Evolutionary conservation across 2,888 invertebrate species (phyloP).

Genomic region (Omphaloscelis lunosa): DNA sequence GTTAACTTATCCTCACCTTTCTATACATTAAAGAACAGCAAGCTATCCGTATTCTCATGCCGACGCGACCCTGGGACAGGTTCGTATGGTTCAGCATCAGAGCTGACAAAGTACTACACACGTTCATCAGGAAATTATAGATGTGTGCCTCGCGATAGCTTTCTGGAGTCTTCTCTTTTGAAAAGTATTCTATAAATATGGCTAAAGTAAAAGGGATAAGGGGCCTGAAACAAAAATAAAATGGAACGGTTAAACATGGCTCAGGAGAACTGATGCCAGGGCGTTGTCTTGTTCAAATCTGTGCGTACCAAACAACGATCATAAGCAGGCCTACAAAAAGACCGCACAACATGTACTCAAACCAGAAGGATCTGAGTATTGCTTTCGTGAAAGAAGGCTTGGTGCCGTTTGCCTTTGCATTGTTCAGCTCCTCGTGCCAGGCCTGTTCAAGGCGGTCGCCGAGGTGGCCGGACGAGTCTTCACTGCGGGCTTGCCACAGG

Average conservation of each 20-base stretch:
- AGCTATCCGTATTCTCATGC: conserved; percentile 94
- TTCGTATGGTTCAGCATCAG: conserved; percentile 92
- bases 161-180: conserved; percentile 86
- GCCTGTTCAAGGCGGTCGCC: conserved; percentile 91
- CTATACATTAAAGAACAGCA: conserved; percentile 95
- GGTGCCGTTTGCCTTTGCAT: conserved; percentile 77
- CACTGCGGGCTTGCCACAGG: conserved; percentile 89
- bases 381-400: conserved; percentile 89
- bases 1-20: conserved; percentile 89
- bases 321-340: conserved; percentile 74
- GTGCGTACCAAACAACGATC: conserved; percentile 52
- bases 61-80: conserved; percentile 91
- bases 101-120: conserved; percentile 90
- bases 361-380: conserved; percentile 88
- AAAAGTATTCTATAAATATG: conserved; percentile 92
- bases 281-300: not conserved
- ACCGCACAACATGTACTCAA: conserved; percentile 87
- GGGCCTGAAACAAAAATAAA: conserved; percentile 67
- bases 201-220: conserved; percentile 91
- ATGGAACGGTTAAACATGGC: not conserved
- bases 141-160: conserved; percentile 91
- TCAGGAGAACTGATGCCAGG: not conserved
- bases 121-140: conserved; percentile 91
- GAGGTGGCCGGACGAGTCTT: conserved; percentile 90
- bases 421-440: conserved; percentile 88